Percentiles rank a stretch among this genome's conserved stretches.
phyloP scores from a whole-genome alignment of 2,888 invertebrate species.

The Catonia carolina region DNA sequence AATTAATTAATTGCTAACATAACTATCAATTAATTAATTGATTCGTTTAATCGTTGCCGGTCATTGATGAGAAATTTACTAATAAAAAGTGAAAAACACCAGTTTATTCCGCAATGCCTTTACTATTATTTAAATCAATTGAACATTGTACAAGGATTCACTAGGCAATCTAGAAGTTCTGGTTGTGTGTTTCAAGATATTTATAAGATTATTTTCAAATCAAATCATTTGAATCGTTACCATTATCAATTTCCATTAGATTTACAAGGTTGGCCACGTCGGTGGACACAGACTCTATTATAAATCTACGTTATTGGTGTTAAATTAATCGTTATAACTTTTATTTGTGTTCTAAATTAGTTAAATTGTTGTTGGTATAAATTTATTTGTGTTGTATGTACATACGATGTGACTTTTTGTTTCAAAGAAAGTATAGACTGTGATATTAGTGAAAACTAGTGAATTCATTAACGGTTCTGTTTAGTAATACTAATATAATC shows the following conservation, averaged over 20 bases:
- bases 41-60: too few relatives aligned
- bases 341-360: conserved; percentile 7
- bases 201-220: not conserved
- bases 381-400: not conserved
- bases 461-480: too few relatives aligned
- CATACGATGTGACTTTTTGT: not conserved
- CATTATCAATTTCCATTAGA: conserved; percentile 28
- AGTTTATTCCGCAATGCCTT: too few relatives aligned
- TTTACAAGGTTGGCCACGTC: conserved; percentile 44
- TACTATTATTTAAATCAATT: not conserved
- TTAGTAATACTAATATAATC: too few relatives aligned
- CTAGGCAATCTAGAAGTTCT: not conserved
- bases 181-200: conserved; percentile 12
- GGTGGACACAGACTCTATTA: conserved; percentile 35
- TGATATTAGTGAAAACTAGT: too few relatives aligned
- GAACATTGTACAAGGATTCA: not conserved
- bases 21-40: too few relatives aligned
- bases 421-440: too few relatives aligned
- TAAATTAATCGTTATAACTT: conserved; percentile 15
- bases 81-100: too few relatives aligned
- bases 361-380: not conserved
- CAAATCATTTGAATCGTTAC: conserved; percentile 25
- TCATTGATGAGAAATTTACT: too few relatives aligned
- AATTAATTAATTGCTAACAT: too few relatives aligned
- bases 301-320: too few relatives aligned